Evolutionary conservation across 2,797 vertebrate genomes (phyloP).

Genomic region (Danionella dracula): DNA sequence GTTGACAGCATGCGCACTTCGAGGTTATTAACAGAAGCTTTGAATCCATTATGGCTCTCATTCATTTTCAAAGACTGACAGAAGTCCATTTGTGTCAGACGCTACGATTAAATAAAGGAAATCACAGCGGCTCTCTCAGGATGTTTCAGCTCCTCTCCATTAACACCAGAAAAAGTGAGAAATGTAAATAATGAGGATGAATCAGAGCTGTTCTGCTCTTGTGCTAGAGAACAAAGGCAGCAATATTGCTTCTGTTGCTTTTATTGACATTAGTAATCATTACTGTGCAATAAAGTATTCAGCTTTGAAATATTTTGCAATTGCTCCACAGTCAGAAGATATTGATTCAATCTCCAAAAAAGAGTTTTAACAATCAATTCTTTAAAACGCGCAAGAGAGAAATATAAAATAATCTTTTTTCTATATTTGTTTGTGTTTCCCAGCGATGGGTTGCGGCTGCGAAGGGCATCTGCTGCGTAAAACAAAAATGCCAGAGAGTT

Average conservation of each 20-base stretch:
- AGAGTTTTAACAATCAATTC: too few relatives aligned
- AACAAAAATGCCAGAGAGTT: too few relatives aligned
- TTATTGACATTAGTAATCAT: background rate
- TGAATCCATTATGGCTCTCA: background rate
- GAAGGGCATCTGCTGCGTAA: too few relatives aligned
- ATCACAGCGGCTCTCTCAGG: background rate
- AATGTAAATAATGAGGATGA: background rate
- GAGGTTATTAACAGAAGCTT: slow-evolving; percentile 11
- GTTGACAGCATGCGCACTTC: background rate
- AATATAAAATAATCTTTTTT: too few relatives aligned
- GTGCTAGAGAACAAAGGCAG: background rate
- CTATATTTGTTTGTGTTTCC: too few relatives aligned
- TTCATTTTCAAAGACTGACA: slow-evolving; percentile 4
- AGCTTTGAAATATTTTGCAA: too few relatives aligned
- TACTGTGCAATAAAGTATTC: background rate
- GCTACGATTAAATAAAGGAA: background rate
- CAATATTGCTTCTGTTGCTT: background rate
- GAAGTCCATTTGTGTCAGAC: background rate
- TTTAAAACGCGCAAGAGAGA: too few relatives aligned
- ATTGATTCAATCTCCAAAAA: too few relatives aligned
- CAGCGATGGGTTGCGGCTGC: too few relatives aligned
- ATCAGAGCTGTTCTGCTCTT: background rate
- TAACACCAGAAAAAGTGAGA: background rate
- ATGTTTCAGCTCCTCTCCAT: background rate
- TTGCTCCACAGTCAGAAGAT: too few relatives aligned